Evolutionary conservation across 1,140 invertebrate species (phyloP), one percentile per base, ranked within the genome.

Genomic region (Diprion similis): DNA sequence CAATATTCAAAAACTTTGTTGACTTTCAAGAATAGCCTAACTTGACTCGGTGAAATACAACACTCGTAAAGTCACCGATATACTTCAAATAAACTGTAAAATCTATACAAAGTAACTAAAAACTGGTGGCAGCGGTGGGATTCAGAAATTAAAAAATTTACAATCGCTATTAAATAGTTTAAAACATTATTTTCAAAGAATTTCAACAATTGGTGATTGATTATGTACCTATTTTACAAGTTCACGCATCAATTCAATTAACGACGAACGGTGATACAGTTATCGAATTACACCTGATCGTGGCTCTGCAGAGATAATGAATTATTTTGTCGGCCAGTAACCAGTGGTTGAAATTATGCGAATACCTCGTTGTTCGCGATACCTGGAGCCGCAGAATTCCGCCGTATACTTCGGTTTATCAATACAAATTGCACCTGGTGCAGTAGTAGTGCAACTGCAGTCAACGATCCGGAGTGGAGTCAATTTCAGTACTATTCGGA

Each of bases 321-420:
- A 37, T 37, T 37, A 37, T 37, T 37, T 37, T 37, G 24, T 37
- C 6, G 6, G 24, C 24, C 24, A 6, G 24, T 37, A 37, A 37
- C 24, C 24, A 59, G 51, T 59, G n/a, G 11, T 59, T 59, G 51
- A 17, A 59, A 59, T 59, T 17, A 59, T 59, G 51, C n/a, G 51
- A 59, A 6, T 59, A 59, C 51, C 51, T 59, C 51, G 51, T 13
- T 59, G 11, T 0, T 59, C n/a, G 51, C 51, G 51, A 59, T 59
- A 13, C 4, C 11, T 59, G n/a, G 11, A 59, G 11, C 51, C 7
- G 9, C 24, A 37, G 24, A 37, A 37, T 37, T 59, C n/a, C 51
- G 51, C 51, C 51, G 51, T 59, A 59, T 59, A 59, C 51, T 59
- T 59, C 51, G 51, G 11, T 59, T 59, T 59, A 59, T 59, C 51